A percentile compares a stretch with the other conserved stretches of the same genome.
Conservation (phyloP, 2,888 invertebrate species). For the Hipparchia sbordonii region DNA sequence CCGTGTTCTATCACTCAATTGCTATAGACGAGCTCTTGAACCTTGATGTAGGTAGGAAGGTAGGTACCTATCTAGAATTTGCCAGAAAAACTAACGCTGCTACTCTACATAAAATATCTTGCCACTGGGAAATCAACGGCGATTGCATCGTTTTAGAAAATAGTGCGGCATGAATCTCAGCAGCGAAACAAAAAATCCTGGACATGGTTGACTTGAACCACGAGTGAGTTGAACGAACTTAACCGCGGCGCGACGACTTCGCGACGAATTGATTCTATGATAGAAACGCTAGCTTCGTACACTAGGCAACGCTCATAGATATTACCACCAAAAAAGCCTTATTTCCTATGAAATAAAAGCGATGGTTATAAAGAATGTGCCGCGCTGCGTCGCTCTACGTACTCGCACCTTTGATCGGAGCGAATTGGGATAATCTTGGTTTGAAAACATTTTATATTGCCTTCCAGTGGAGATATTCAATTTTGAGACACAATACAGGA, state of each 20-base stretch:
- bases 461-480: conserved; percentile 32
- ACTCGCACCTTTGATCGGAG: conserved; percentile 44
- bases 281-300: conserved; percentile 58
- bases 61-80: no score
- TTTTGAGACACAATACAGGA: conserved; percentile 41
- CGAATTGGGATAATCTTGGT: conserved; percentile 49
- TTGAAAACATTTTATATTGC: conserved; percentile 44
- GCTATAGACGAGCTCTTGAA: no score
- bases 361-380: conserved; percentile 7
- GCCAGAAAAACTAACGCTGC: neutral
- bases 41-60: no score
- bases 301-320: conserved; percentile 29
- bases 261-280: conserved; percentile 68
- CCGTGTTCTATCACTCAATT: no score
- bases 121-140: neutral
- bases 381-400: conserved; percentile 26
- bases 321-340: conserved; percentile 15
- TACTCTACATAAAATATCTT: neutral
- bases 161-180: conserved; percentile 30
- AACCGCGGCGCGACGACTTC: conserved; percentile 43
- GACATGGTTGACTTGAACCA: conserved; percentile 41
- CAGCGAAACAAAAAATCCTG: conserved; percentile 43
- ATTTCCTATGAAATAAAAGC: conserved; percentile 18
- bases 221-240: conserved; percentile 42
- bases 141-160: neutral